Conservation (phyloP, 1,140 invertebrate species). For the Drosophila obscura region DNA sequence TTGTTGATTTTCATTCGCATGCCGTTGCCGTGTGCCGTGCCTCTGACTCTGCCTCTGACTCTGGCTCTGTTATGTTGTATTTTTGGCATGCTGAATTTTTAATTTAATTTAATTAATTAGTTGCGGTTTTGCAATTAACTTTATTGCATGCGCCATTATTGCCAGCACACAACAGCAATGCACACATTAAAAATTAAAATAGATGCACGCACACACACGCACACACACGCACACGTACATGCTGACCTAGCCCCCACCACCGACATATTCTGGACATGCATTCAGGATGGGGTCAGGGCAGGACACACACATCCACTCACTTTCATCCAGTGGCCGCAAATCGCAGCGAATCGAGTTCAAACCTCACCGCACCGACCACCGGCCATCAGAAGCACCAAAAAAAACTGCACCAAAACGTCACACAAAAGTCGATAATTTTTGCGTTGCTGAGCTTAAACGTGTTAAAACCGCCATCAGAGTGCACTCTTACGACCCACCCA, state of each 20-base stretch:
- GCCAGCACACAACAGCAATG: constrained; percentile 60
- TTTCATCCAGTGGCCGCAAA: constrained; percentile 48
- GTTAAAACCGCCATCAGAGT: constrained; percentile 71
- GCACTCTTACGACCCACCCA: constrained; percentile 35
- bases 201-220: constrained; percentile 65
- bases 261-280: constrained; percentile 1
- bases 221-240: constrained; percentile 7
- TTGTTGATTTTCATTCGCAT: constrained; percentile 76
- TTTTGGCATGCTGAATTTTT: constrained; percentile 82
- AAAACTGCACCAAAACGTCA: constrained; percentile 62
- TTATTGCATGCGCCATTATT: constrained; percentile 83
- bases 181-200: constrained; percentile 81
- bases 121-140: constrained; percentile 84
- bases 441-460: constrained; percentile 67
- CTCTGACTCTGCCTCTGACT: neutral
- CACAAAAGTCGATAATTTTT: constrained; percentile 77
- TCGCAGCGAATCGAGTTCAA: constrained; percentile 61
- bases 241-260: too few species aligned
- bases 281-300: constrained; percentile 10
- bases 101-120: constrained; percentile 84
- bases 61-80: constrained; percentile 42
- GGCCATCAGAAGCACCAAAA: constrained; percentile 54
- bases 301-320: constrained; percentile 35
- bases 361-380: constrained; percentile 60
- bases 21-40: too few species aligned